Conservation (phyloP, 2,888 invertebrate genomes). For the Cybosia mesomella region DNA sequence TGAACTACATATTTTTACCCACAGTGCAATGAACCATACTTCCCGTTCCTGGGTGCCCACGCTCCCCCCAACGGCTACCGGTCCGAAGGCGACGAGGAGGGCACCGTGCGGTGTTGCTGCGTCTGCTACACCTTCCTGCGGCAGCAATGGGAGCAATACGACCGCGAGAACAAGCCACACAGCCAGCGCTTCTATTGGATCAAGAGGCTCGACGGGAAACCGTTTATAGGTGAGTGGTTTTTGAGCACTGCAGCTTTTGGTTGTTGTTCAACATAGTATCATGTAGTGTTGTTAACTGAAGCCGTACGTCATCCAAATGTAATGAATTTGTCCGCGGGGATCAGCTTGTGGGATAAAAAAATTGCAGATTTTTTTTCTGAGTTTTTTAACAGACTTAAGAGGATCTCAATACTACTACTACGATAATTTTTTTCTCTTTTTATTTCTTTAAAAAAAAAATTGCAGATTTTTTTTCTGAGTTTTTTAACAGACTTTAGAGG, state of each 20-base stretch:
- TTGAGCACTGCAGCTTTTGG: background rate
- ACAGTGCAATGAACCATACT: conserved; percentile 91
- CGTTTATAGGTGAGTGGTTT: conserved; percentile 89
- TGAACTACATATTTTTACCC: background rate
- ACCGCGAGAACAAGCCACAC: conserved; percentile 94
- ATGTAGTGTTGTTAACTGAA: background rate
- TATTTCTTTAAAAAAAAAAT: no score
- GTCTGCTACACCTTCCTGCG: conserved; percentile 94
- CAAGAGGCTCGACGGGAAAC: conserved; percentile 96
- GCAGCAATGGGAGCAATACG: conserved; percentile 97
- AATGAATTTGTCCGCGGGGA: no score
- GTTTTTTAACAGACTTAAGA: background rate
- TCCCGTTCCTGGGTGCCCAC: conserved; percentile 96
- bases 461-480: no score
- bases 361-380: no score
- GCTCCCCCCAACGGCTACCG: conserved; percentile 94
- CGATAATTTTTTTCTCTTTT: no score
- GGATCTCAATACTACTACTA: background rate
- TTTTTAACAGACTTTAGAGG: no score
- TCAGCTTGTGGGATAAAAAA: no score
- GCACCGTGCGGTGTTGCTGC: conserved; percentile 91
- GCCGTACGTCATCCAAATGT: background rate
- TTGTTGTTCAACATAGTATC: background rate
- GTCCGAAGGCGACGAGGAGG: conserved; percentile 78
- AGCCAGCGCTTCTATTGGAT: conserved; percentile 96